Percentiles rank a stretch among this genome's conserved stretches.
Conservation (phyloP, 2,797 vertebrate genomes). For the Psittacula derbiana region DNA sequence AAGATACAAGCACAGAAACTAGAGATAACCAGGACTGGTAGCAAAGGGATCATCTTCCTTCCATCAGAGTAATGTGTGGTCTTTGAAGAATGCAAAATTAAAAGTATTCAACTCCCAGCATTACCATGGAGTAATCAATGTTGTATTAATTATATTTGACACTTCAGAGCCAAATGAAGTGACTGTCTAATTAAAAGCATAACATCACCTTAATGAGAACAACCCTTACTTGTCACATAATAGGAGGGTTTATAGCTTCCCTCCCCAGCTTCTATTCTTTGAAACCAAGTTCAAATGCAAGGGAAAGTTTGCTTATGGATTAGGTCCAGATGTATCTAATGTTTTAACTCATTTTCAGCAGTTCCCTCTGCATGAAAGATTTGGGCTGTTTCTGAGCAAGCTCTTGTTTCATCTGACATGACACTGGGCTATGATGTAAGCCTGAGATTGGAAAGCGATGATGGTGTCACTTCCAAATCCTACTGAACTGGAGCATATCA, state of each 20-base stretch:
- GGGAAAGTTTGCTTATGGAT: conserved; percentile 27
- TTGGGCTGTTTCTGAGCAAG: not conserved
- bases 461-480: not conserved
- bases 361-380: not conserved
- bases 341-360: conserved; percentile 1
- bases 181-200: conserved; percentile 42
- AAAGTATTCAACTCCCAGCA: not conserved
- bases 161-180: not conserved
- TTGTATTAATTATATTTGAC: conserved; percentile 3
- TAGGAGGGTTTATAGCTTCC: not conserved
- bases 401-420: not conserved
- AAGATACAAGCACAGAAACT: not conserved
- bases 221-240: conserved; percentile 18
- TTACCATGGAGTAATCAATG: not conserved
- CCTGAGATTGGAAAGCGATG: not conserved
- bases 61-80: not conserved
- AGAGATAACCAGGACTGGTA: not conserved
- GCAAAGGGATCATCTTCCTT: not conserved
- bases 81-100: not conserved
- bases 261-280: not conserved
- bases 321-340: conserved; percentile 14
- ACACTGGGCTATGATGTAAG: not conserved
- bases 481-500: not conserved
- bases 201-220: conserved; percentile 45
- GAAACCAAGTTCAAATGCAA: conserved; percentile 15